phyloP scores from a whole-genome alignment of 2,113 vertebrate species.

The Sphyrna mokarran region DNA sequence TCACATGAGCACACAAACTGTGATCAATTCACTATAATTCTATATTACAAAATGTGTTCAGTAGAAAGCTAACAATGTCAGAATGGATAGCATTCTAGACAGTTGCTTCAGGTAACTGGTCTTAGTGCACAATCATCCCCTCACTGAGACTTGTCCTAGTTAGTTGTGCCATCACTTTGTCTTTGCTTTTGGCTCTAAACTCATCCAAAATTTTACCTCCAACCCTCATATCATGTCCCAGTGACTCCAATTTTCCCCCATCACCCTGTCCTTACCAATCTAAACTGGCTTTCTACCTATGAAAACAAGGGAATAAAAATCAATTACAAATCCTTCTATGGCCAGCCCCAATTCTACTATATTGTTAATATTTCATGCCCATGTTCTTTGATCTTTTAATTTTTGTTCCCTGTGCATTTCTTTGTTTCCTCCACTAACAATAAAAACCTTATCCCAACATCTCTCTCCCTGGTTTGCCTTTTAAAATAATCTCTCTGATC shows the following conservation, averaged over 20 bases:
- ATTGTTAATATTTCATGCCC: not conserved
- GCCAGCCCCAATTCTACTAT: not conserved
- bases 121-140: not conserved
- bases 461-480: not conserved
- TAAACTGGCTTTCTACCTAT: not conserved
- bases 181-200: not conserved
- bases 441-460: not conserved
- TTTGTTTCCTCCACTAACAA: not conserved
- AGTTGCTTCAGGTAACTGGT: not conserved
- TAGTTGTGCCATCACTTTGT: not conserved
- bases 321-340: not conserved
- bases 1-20: not conserved
- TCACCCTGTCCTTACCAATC: not conserved
- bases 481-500: not conserved
- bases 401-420: not conserved
- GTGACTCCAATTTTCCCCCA: not conserved
- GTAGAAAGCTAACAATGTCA: not conserved
- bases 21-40: not conserved
- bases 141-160: not conserved
- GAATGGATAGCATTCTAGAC: not conserved
- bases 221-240: not conserved
- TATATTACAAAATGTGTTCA: not conserved
- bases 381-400: not conserved
- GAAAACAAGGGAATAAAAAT: not conserved
- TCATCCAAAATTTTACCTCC: not conserved